Percentiles rank a stretch among this genome's conserved stretches.
phyloP scores from a whole-genome alignment of 1,140 invertebrate genomes.

The Zaprionus taronus region DNA sequence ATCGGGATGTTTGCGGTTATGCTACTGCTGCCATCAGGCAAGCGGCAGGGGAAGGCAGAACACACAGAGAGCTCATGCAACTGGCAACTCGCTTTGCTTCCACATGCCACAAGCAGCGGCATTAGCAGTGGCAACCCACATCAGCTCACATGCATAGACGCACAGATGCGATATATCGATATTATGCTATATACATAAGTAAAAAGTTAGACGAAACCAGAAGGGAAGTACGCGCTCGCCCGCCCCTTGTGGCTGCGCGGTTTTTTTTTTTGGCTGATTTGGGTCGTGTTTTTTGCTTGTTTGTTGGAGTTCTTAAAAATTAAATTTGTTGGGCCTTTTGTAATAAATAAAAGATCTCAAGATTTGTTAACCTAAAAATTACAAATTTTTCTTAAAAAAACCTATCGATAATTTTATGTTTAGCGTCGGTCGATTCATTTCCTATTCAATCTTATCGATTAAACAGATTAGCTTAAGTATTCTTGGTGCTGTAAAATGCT shows the following conservation, averaged over 20 bases:
- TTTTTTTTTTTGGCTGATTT: no score
- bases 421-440: no score
- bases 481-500: no score
- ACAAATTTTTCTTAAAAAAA: not conserved
- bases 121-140: not conserved
- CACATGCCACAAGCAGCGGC: slow-evolving; percentile 3
- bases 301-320: no score
- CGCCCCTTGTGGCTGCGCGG: no score
- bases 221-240: no score
- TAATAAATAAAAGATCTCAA: no score
- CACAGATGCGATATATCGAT: not conserved
- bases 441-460: no score
- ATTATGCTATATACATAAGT: not conserved
- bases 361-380: not conserved
- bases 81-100: not conserved
- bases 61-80: not conserved
- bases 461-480: no score
- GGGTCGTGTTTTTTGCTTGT: no score
- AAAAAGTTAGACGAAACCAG: not conserved
- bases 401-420: not conserved
- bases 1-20: slow-evolving; percentile 34
- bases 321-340: no score
- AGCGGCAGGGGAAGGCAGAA: slow-evolving; percentile 2
- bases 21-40: slow-evolving; percentile 21
- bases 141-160: no score